Evolutionary conservation across 2,113 vertebrate genomes (phyloP).

Genomic region (Aspidoscelis tigris): DNA sequence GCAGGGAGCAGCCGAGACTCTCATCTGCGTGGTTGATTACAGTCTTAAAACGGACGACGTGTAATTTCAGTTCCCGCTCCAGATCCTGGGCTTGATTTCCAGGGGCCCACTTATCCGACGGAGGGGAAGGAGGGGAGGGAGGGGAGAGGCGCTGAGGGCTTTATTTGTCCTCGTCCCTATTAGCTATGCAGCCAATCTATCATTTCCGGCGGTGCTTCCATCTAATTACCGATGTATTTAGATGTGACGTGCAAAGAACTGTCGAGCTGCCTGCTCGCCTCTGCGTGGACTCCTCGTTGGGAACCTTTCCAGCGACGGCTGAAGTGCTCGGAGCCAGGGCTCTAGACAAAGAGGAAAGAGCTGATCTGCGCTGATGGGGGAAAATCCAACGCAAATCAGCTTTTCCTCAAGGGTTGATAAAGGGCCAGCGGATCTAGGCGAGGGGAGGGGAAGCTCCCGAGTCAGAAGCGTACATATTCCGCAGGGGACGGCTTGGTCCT

Average conservation of each 20-base stretch:
- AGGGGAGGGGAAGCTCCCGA: conserved; percentile 57
- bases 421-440: conserved; percentile 63
- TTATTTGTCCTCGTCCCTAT: conserved; percentile 66
- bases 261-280: conserved; percentile 70
- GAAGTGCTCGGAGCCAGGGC: conserved; percentile 71
- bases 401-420: conserved; percentile 63
- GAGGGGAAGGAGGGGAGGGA: not conserved
- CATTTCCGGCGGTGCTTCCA: conserved; percentile 73
- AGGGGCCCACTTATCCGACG: conserved; percentile 17
- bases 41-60: conserved; percentile 50
- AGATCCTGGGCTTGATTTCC: conserved; percentile 50
- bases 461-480: conserved; percentile 52
- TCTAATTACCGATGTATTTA: conserved; percentile 77
- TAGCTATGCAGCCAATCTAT: conserved; percentile 76
- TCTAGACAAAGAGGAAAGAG: conserved; percentile 78
- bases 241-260: conserved; percentile 73
- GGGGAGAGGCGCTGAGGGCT: conserved; percentile 45
- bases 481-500: conserved; percentile 8
- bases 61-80: conserved; percentile 40
- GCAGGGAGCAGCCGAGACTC: conserved; percentile 60
- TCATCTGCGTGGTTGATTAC: conserved; percentile 51
- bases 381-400: conserved; percentile 72
- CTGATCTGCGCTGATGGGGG: conserved; percentile 69
- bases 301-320: conserved; percentile 76
- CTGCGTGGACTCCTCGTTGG: conserved; percentile 61